Percentiles rank a stretch among this genome's conserved stretches.
phyloP scores from a whole-genome alignment of 2,888 invertebrate species.

The Disparrhopalites patrizii region DNA sequence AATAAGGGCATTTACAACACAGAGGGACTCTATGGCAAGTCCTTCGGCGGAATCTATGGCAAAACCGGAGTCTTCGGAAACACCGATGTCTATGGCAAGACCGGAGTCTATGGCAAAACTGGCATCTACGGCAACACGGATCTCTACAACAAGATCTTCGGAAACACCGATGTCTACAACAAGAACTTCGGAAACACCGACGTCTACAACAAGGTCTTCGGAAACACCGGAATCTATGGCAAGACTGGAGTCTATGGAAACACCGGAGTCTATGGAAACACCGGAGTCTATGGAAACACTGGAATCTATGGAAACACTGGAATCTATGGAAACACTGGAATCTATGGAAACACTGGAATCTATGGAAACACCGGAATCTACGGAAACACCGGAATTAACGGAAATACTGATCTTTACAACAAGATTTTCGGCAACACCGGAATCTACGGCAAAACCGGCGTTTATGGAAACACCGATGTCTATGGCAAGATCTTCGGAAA shows the following conservation, averaged over 20 bases:
- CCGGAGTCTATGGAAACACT: neutral
- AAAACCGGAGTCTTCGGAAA: neutral
- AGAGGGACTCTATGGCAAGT: neutral
- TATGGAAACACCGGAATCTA: neutral
- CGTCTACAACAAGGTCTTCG: too few relatives aligned
- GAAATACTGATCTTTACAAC: neutral
- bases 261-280: neutral
- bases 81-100: neutral
- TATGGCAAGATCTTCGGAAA: conserved; percentile 9
- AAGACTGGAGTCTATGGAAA: neutral
- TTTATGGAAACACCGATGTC: neutral
- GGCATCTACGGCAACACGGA: neutral
- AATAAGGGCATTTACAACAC: neutral
- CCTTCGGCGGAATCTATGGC: neutral
- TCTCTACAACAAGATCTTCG: neutral
- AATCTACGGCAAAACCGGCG: neutral
- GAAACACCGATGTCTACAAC: neutral
- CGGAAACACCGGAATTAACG: neutral
- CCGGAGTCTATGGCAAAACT: conserved; percentile 1
- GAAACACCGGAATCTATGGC: neutral
- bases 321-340: neutral
- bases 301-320: neutral
- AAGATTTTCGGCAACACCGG: neutral
- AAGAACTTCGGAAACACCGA: neutral
- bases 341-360: neutral